Evolutionary conservation across 1,140 invertebrate genomes (phyloP), one percentile per base, ranked within the genome.

Genomic region (Colletes latitarsis): DNA sequence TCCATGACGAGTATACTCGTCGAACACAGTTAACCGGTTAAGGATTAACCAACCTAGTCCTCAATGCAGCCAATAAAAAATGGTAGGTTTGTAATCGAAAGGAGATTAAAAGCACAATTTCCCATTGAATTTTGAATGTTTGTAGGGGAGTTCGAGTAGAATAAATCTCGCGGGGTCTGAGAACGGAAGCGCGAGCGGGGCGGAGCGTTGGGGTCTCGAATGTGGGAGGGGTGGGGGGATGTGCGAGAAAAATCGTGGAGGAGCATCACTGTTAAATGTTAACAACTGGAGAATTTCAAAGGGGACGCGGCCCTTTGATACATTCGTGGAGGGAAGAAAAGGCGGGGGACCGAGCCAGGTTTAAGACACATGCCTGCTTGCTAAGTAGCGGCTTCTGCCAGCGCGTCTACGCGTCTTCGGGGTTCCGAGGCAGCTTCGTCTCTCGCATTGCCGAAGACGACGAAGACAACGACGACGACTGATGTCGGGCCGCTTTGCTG

Each of bases 401-500:
- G 73, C 82, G 85, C 85, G 85, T 87, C 86, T 84, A 87, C 85
- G 85, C 85, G 75, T 86, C 74, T 39, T 81, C 69, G 76, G 30
- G 81, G 80, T 81, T 83, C 77, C 82, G 77, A 78, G 64, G 80
- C 30, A 30, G 77, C 73, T 81, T 81, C 80, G 78, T 88, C 84
- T 84, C 83, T 79, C 82, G 79, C 75, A 79, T 87, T 70, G 83
- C 85, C 78, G 83, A 87, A 71, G 74, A 88, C 82, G 76, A 77
- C 82, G 55, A 84, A 66, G 80, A 82, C 70, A 69, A 82, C 57
- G 82, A 84, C 76, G 77, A 86, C 69, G 82, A 89, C 84, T 89
- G 88, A 88, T 85, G 89, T 90, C 91, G 91, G 90, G 81, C 81
- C 82, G 90, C 87, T 91, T 92, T 92, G 90, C 88, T 82, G 77